Conservation (phyloP, 2,797 vertebrate genomes). For the Parambassis ranga region DNA sequence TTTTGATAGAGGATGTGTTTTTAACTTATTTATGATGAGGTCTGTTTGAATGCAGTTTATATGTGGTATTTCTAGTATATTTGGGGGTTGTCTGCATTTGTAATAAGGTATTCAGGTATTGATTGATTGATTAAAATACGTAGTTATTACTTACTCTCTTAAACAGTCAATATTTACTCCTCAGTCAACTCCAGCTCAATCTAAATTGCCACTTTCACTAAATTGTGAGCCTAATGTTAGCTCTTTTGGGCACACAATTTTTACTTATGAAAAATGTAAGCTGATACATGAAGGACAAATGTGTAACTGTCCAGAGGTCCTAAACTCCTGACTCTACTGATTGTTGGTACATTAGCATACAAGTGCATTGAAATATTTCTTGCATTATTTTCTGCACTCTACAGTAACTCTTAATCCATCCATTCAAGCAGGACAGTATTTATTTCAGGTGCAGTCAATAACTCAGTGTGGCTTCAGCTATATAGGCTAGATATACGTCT, state of each 20-base stretch:
- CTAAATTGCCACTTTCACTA: not conserved
- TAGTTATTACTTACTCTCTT: too few relatives aligned
- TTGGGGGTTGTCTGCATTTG: too few relatives aligned
- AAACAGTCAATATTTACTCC: not conserved
- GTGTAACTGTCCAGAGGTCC: not conserved
- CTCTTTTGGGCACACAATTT: too few relatives aligned
- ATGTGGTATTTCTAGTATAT: too few relatives aligned
- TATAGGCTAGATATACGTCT: not conserved
- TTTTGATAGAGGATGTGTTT: too few relatives aligned
- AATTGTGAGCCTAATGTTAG: not conserved
- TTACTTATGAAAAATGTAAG: too few relatives aligned
- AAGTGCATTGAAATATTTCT: not conserved
- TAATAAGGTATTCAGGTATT: too few relatives aligned
- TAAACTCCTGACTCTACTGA: not conserved
- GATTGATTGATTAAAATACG: too few relatives aligned
- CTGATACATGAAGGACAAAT: not conserved
- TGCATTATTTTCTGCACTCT: not conserved
- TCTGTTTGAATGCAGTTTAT: too few relatives aligned
- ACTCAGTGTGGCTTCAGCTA: conserved; percentile 1
- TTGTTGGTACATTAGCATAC: not conserved
- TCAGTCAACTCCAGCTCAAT: not conserved
- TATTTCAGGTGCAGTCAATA: conserved; percentile 14
- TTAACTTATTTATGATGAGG: too few relatives aligned
- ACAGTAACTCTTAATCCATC: not conserved
- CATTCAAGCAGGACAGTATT: not conserved